phyloP scores from a whole-genome alignment of 2,113 vertebrate species.

The Percopsis transmontana region DNA sequence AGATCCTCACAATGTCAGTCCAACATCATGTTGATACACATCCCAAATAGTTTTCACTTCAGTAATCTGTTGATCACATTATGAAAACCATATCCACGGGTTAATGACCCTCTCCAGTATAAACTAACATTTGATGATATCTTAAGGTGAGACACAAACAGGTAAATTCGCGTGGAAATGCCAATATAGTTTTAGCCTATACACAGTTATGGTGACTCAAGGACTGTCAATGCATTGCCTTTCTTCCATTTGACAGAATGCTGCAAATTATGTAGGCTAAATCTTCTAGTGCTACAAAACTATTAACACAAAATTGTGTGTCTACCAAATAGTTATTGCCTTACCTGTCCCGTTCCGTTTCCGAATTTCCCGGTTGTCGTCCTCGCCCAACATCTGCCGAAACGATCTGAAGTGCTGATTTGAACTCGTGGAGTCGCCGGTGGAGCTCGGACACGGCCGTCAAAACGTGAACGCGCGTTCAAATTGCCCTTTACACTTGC shows the following conservation, averaged over 20 bases:
- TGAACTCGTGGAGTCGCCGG: background rate
- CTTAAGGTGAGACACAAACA: background rate
- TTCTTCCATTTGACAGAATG: too few species aligned
- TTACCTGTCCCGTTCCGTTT: slow-evolving; percentile 67
- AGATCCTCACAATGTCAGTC: background rate
- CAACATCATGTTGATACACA: background rate
- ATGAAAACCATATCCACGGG: too few species aligned
- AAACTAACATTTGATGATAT: slow-evolving; percentile 8
- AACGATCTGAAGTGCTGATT: slow-evolving; percentile 23
- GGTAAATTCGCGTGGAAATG: too few species aligned
- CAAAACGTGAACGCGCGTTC: background rate
- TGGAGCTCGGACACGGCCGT: background rate
- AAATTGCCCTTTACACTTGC: background rate
- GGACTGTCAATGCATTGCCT: too few species aligned
- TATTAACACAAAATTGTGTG: too few species aligned
- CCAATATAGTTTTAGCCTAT: too few species aligned
- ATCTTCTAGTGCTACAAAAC: too few species aligned
- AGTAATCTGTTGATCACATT: too few species aligned
- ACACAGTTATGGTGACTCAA: too few species aligned
- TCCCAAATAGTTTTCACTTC: background rate
- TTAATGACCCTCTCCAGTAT: slow-evolving; percentile 2
- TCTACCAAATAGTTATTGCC: background rate
- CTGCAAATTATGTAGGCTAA: too few species aligned
- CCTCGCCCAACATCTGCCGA: slow-evolving; percentile 53
- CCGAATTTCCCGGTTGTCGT: slow-evolving; percentile 50